phyloP scores from a whole-genome alignment of 1,140 invertebrate genomes.

The Temnothorax longispinosus region DNA sequence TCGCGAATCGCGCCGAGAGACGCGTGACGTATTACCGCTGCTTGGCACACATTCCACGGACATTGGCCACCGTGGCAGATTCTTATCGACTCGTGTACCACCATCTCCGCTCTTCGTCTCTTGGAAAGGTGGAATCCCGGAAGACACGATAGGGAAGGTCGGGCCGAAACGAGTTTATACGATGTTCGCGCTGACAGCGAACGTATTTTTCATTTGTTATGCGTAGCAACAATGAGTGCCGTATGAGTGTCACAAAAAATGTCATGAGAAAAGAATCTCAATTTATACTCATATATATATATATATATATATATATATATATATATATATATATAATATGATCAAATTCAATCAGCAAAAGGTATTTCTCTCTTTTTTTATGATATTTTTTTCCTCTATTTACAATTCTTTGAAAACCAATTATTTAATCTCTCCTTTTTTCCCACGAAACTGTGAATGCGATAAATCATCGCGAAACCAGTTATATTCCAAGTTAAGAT shows the following conservation, averaged over 20 bases:
- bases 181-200: slow-evolving; percentile 34
- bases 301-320: too few species aligned
- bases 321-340: too few species aligned
- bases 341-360: neutral
- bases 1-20: slow-evolving; percentile 58
- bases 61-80: slow-evolving; percentile 66
- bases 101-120: slow-evolving; percentile 49
- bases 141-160: slow-evolving; percentile 70
- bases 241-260: neutral
- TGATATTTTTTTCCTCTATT: neutral
- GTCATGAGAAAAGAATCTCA: neutral
- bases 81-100: slow-evolving; percentile 63
- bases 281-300: neutral
- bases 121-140: slow-evolving; percentile 67
- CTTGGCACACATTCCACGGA: slow-evolving; percentile 68
- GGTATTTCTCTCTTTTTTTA: neutral
- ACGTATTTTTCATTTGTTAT: slow-evolving; percentile 35
- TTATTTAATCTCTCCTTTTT: neutral
- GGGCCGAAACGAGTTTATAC: slow-evolving; percentile 72
- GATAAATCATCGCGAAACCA: neutral
- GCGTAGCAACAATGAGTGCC: neutral
- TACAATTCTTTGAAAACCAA: neutral
- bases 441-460: neutral
- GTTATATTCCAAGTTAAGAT: neutral
- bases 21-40: slow-evolving; percentile 57